These are phyloP conservation scores for Synergus umbraculus DNA, from an alignment of 2,888 invertebrate species.

Conservation along the genomic window DNA sequence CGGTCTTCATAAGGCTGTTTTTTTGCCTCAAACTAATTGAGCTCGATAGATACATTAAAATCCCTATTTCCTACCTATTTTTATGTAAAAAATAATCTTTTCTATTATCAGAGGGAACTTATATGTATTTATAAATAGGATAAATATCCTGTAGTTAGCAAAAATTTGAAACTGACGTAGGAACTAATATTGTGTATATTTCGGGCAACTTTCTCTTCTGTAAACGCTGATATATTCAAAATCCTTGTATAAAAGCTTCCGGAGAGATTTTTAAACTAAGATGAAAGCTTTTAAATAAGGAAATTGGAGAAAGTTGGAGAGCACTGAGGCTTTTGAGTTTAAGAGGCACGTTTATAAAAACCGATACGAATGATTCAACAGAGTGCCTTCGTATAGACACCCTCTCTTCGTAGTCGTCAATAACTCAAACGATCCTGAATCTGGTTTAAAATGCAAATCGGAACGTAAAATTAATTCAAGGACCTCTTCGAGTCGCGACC, in stretches of 20 bases:
- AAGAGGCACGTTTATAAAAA: background rate
- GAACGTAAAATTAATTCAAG: slow-evolving; percentile 39
- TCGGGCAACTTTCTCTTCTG: background rate
- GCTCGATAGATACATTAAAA: no score
- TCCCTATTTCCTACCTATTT: no score
- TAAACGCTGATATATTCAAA: background rate
- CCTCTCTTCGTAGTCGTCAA: slow-evolving; percentile 3
- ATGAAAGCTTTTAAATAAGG: background rate
- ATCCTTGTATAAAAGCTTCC: background rate
- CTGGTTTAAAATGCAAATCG: slow-evolving; percentile 39
- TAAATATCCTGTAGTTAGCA: no score
- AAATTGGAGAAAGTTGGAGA: background rate
- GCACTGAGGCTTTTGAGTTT: background rate
- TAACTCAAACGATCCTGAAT: slow-evolving; percentile 14
- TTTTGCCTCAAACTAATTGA: no score
- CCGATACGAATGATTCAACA: background rate
- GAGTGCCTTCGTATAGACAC: background rate
- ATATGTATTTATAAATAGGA: no score
- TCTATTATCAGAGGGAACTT: no score
- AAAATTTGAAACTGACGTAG: no score
- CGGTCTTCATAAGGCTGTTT: no score
- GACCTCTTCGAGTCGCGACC: slow-evolving; percentile 21
- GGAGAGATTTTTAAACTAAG: background rate
- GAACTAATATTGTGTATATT: no score
- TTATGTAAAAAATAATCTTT: no score